A percentile compares a stretch with the other conserved stretches of the same genome.
phyloP scores from a whole-genome alignment of 2,888 invertebrate species.

The Lasioglossum villosulum region DNA sequence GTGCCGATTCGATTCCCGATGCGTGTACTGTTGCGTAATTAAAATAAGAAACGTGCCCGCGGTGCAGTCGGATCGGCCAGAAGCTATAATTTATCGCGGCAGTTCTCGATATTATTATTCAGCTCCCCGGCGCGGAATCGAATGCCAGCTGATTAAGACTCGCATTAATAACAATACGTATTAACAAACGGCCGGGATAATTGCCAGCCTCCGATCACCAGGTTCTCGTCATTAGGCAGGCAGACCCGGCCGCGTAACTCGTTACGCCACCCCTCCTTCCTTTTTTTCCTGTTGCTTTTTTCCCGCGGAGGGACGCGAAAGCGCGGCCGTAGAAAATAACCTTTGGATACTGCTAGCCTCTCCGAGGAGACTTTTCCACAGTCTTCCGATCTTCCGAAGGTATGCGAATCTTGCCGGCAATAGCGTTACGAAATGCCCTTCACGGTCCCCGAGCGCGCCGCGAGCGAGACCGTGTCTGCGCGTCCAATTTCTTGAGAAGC shows the following conservation, averaged over 20 bases:
- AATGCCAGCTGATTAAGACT: constrained; percentile 20
- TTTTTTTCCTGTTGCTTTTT: constrained; percentile 31
- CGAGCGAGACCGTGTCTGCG: neutral
- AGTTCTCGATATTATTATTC: constrained; percentile 4
- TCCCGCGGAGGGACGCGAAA: constrained; percentile 45
- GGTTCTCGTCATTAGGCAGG: constrained; percentile 34
- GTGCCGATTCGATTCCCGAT: constrained; percentile 38
- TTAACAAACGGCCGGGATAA: constrained; percentile 24
- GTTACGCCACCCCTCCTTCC: constrained; percentile 52
- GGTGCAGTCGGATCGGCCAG: neutral
- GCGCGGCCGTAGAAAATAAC: constrained; percentile 64
- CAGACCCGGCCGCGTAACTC: constrained; percentile 38
- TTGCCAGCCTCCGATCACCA: constrained; percentile 31
- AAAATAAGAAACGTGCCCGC: constrained; percentile 4
- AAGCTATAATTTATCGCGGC: neutral
- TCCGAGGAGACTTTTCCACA: constrained; percentile 63
- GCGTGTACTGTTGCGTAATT: constrained; percentile 26
- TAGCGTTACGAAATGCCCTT: constrained; percentile 70
- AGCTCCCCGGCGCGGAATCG: constrained; percentile 11
- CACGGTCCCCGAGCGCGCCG: constrained; percentile 38
- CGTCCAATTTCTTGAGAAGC: constrained; percentile 65
- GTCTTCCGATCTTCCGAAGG: constrained; percentile 54
- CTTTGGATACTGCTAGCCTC: constrained; percentile 53
- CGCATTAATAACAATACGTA: constrained; percentile 26
- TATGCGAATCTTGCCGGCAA: constrained; percentile 61